These are phyloP conservation scores for Drymonia ruficornis DNA, from an alignment of 2,888 invertebrate genomes.

Conservation along the genomic window DNA sequence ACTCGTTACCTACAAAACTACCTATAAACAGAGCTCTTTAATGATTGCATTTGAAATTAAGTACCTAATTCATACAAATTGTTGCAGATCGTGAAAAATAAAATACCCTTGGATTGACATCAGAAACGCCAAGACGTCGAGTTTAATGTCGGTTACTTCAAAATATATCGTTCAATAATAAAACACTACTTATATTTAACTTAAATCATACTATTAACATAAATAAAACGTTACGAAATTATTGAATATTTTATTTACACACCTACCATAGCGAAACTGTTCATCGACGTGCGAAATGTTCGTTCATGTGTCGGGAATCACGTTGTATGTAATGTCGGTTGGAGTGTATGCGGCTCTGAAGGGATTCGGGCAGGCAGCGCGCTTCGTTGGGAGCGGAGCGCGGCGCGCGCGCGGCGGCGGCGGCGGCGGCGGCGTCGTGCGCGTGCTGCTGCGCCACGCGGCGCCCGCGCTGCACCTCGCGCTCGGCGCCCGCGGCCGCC, in stretches of 20 bases:
- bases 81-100: slow-evolving; percentile 89
- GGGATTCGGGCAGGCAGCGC: slow-evolving; percentile 87
- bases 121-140: slow-evolving; percentile 34
- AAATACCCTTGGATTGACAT: slow-evolving; percentile 88
- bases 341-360: slow-evolving; percentile 93
- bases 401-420: slow-evolving; percentile 72
- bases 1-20: no score
- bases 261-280: not conserved
- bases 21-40: no score
- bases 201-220: slow-evolving; percentile 5
- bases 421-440: slow-evolving; percentile 69
- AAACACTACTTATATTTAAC: not conserved
- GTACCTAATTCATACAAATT: slow-evolving; percentile 13
- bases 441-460: slow-evolving; percentile 87
- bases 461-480: slow-evolving; percentile 87
- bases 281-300: slow-evolving; percentile 91
- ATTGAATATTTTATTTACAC: slow-evolving; percentile 9
- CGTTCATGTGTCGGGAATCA: slow-evolving; percentile 91
- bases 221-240: not conserved
- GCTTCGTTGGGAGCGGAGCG: slow-evolving; percentile 59
- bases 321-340: slow-evolving; percentile 96
- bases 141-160: slow-evolving; percentile 32
- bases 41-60: not conserved
- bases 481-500: slow-evolving; percentile 91
- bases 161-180: slow-evolving; percentile 22